Evolutionary conservation across 2,113 vertebrate species (phyloP).

Genomic region (Callithrix jacchus): DNA sequence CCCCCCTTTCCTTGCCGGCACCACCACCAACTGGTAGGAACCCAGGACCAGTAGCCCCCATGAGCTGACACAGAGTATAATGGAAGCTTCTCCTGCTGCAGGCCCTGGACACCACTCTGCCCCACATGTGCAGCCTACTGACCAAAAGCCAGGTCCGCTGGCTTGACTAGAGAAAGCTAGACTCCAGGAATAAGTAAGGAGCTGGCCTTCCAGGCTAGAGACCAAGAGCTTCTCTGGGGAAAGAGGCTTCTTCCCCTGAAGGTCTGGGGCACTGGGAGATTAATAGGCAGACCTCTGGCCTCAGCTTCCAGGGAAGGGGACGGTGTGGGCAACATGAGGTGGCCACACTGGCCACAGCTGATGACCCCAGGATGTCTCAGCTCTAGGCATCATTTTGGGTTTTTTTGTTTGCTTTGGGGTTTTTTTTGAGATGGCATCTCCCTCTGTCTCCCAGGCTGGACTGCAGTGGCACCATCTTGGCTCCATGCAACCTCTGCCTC

Average conservation of each 20-base stretch:
- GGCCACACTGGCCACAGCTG: background rate
- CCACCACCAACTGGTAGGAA: background rate
- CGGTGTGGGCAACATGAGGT: background rate
- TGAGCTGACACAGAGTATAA: background rate
- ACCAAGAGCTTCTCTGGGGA: background rate
- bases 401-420: too few species aligned
- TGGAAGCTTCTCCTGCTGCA: background rate
- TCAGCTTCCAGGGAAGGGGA: background rate
- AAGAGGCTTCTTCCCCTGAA: background rate
- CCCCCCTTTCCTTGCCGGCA: background rate
- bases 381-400: too few species aligned
- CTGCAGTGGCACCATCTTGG: too few species aligned
- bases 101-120: rapidly evolving
- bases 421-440: too few species aligned
- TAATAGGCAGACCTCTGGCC: background rate
- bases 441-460: too few species aligned
- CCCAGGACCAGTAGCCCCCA: too few species aligned
- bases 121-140: background rate
- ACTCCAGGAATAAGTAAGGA: background rate
- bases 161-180: background rate
- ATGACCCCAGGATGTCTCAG: background rate
- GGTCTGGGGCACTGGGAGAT: background rate
- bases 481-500: too few species aligned
- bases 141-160: background rate
- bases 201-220: background rate